phyloP scores from a whole-genome alignment of 2,888 invertebrate genomes.

The Arge pagana region DNA sequence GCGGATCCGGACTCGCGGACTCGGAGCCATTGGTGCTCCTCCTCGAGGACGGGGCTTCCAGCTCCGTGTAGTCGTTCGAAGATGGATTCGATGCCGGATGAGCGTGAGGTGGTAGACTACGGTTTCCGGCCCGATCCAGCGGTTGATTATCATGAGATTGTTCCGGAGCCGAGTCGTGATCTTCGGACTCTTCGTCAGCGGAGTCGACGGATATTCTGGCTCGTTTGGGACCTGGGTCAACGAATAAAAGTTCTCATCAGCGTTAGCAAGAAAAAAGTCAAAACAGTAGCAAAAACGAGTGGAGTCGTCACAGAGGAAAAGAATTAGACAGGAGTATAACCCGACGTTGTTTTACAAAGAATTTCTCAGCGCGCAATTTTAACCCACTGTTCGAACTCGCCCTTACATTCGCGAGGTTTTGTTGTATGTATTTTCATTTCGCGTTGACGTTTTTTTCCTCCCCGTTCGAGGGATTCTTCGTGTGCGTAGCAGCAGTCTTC shows the following conservation, averaged over 20 bases:
- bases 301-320: background rate
- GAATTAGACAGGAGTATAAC: background rate
- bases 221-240: conserved; percentile 57
- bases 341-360: background rate
- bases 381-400: background rate
- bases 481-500: too few species aligned
- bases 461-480: too few species aligned
- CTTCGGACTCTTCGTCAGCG: conserved; percentile 58
- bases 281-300: background rate
- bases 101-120: conserved; percentile 24
- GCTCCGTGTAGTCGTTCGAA: conserved; percentile 33
- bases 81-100: conserved; percentile 14
- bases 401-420: background rate
- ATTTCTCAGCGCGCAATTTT: background rate
- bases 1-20: conserved; percentile 50
- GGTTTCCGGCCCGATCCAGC: conserved; percentile 7
- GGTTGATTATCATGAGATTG: conserved; percentile 25
- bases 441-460: too few species aligned
- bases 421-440: background rate
- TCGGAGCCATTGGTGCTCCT: conserved; percentile 51
- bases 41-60: conserved; percentile 27
- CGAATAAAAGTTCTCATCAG: too few species aligned
- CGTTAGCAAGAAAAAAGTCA: background rate
- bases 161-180: conserved; percentile 50
- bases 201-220: conserved; percentile 59